Conservation (phyloP, 2,797 vertebrate genomes). For the Epinephelus coioides region DNA sequence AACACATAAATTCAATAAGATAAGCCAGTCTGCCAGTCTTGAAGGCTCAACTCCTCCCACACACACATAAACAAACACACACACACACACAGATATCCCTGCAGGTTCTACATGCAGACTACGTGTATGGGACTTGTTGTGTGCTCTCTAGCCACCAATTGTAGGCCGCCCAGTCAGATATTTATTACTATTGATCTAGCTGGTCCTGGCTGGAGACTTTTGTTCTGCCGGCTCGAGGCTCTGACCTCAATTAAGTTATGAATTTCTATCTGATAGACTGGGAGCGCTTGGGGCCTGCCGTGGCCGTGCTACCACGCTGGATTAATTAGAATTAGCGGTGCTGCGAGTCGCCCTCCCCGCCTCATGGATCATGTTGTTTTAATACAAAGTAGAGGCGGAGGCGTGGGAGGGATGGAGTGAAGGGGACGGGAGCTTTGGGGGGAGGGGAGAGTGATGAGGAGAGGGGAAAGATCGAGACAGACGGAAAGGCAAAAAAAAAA, state of each 20-base stretch:
- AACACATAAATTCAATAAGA: not conserved
- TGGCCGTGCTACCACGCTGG: conserved; percentile 88
- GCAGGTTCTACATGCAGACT: conserved; percentile 52
- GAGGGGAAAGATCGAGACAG: conserved; percentile 56
- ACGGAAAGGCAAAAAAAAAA: conserved; percentile 31
- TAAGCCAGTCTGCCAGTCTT: not conserved
- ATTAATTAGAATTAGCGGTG: conserved; percentile 99
- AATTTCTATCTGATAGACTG: conserved; percentile 99
- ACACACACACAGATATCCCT: conserved; percentile 13
- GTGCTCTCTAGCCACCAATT: conserved; percentile 70
- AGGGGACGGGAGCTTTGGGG: conserved; percentile 24
- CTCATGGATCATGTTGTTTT: conserved; percentile 97
- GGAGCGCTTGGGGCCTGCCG: conserved; percentile 89
- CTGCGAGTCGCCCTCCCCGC: conserved; percentile 89
- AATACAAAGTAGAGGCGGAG: conserved; percentile 90
- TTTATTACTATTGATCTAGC: conserved; percentile 99
- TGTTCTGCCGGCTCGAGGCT: conserved; percentile 95
- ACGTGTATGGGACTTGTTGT: conserved; percentile 67
- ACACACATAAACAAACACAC: conserved; percentile 1
- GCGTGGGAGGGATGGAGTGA: conserved; percentile 65
- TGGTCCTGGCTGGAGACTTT: conserved; percentile 96
- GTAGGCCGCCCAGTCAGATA: conserved; percentile 91
- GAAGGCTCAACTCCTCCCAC: not conserved
- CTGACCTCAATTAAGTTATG: conserved; percentile 99
- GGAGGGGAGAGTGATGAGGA: conserved; percentile 67